Percentiles rank a stretch among this genome's conserved stretches.
phyloP scores from a whole-genome alignment of 2,113 vertebrate species.

The Pristiophorus japonicus region DNA sequence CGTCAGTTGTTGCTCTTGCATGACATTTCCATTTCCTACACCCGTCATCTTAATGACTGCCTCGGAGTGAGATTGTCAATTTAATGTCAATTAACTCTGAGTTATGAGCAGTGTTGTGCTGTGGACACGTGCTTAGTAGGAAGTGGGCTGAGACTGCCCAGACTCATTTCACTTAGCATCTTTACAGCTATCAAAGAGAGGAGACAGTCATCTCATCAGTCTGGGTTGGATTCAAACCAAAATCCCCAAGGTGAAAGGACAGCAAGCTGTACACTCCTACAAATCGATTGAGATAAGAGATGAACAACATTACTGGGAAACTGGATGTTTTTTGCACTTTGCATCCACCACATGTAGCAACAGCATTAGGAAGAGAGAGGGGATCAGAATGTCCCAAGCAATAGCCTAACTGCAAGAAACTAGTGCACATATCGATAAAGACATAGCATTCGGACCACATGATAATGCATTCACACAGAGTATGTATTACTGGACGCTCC shows the following conservation, averaged over 20 bases:
- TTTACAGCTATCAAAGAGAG: neutral
- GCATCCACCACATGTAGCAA: neutral
- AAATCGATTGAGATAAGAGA: conserved; percentile 14
- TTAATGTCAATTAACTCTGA: conserved; percentile 19
- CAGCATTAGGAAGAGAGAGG: neutral
- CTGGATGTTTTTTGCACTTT: neutral
- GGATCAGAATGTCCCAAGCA: neutral
- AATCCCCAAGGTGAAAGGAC: conserved; percentile 28
- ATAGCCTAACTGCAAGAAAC: too few species aligned
- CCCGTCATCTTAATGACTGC: neutral
- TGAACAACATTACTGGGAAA: neutral
- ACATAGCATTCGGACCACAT: neutral
- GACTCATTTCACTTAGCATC: conserved; percentile 19
- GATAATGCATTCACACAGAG: neutral
- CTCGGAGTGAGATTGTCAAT: conserved; percentile 2
- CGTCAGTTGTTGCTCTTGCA: too few species aligned
- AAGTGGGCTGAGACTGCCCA: conserved; percentile 22
- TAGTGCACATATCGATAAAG: neutral
- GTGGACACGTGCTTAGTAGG: neutral
- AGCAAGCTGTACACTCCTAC: neutral
- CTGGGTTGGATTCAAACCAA: conserved; percentile 13
- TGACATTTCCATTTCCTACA: conserved; percentile 11
- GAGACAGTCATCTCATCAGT: conserved; percentile 27
- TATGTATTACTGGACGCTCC: neutral
- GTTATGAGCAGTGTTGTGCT: neutral